Evolutionary conservation across 2,113 vertebrate genomes (phyloP), one percentile per base, ranked within the genome.

Genomic region (Petaurus breviceps): DNA sequence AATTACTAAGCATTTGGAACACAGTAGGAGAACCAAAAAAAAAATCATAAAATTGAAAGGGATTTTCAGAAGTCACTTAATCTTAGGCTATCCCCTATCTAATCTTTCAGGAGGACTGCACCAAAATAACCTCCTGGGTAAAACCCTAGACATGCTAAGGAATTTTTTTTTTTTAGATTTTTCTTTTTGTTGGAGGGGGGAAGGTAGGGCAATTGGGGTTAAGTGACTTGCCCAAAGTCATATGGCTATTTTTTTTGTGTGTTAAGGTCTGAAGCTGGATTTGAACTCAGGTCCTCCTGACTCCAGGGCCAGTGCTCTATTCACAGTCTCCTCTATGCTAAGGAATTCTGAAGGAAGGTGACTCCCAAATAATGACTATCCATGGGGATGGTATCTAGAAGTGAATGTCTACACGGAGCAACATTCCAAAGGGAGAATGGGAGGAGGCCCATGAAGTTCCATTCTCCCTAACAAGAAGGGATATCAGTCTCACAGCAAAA

Each of bases 1-100:
- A 96, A 92, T 22, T 8, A 52, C n/a, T 43, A 7, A 92, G 57
- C 50, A 11, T 52, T 49, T 54, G 90, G 52, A 96, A 96, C 94
- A 54, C 92, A 84, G n/a, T 84, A 43, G 68, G 61, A n/a, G 6
- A 37, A 19, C 37, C 47, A 14, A n/a, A n/a, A n/a, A 68, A 22
- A 93, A 93, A 68, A 11, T 84, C 54, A 0, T 1, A 52, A 94
- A 31, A 89, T 93, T 94, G 89, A 93, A 90, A 94, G 46, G 93
- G 55, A 96, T 52, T 37, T 10, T 23, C 31, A 50, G n/a, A 77
- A 57, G 16, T n/a, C 26, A 43, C 43, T 43, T 84, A 84, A 84
- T 84, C 19, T 50, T 46, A 93, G 49, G 16, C 28, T 28, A 19
- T 4, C 51, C 23, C 90, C 53, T n/a, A n/a, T n/a, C n/a, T 31